Evolutionary conservation across 2,888 invertebrate species (phyloP), one percentile per base, ranked within the genome.

Genomic region (Stenoptilia bipunctidactyla): DNA sequence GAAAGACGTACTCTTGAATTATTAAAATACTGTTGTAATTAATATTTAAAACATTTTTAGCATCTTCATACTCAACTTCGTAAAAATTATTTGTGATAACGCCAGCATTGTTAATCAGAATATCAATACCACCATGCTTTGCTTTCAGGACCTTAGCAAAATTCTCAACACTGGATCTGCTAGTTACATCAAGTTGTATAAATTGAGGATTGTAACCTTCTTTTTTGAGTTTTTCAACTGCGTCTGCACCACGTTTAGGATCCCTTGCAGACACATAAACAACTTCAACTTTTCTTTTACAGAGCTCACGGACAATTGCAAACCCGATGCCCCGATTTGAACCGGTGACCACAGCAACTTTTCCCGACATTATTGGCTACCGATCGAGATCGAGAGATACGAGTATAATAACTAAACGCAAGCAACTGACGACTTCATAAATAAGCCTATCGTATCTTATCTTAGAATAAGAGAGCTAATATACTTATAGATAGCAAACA

Each of bases 261-360:
- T 88, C 84, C 49, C 89, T 72, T 1, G 89, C 76, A 27, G 91
- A 90, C 34, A 91, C 59, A 58, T 88, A 89, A 1, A 92, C 90
- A 41, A 70, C 67, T 2, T 88, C 89, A 45, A 87, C 67, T 52
- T 86, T 90, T 52, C 86, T 72, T 50, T 83, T 66, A 47, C 87
- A 88, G 8, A 90, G 59, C 5, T 82, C 86, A 60, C 85, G 85
- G 0, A 88, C 88, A 41, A 88, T 88, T 1, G 75, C 87, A 53
- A 73, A 88, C 6, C 90, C 90, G 45, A 90, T 87, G 0, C 90
- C 89, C 65, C 88, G 89, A 56, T 89, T 90, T 5, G 82, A 68
- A 15, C 89, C 90, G n/a, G 90, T 89, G 3, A 90, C 89, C 2
- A 63, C 48, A 13, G 64, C 61, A 2, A 65, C 51, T 52, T 61